Evolutionary conservation across 2,888 invertebrate species (phyloP), one percentile per base, ranked within the genome.

Genomic region (Brachyopa scutellaris): DNA sequence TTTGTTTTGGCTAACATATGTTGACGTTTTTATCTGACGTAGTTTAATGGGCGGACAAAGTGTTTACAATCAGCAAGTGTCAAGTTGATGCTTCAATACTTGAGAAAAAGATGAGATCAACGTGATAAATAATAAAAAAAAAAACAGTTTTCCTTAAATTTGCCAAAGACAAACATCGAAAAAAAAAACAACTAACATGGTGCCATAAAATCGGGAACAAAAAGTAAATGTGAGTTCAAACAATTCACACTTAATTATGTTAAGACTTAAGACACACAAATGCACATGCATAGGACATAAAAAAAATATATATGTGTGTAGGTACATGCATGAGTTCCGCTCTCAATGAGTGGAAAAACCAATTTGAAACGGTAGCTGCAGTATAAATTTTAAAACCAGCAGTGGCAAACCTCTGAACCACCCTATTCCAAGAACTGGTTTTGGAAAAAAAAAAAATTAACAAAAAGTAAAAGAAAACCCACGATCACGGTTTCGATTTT

Each of bases 401-500:
- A 49, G 47, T 23, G 29, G 26, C 29, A 29, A 57, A 55, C 62
- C 17, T 62, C 55, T 33, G 23, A 53, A 23, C 55, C 62, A 64
- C 70, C 70, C 47, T 70, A 57, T 62, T 19, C 23, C 40, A 9
- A 62, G 62, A 77, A 77, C 77, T 62, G 70, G 77, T 78, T 78
- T 70, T 67, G 11, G 8, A 31, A 66, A 66, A 29, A 15, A 3
- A 15, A 19, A 47, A 38, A 36, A 53, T 42, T 11, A 47, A 51
- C 21, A 36, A 26, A 33, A 36, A 31, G 5, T 9, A 15, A 47
- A 73, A 64, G 53, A 61, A 76, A 67, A 61, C 45, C 53, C 57
- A 67, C 67, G 45, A 78, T 70, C 70, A 78, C 33, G 77, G 70
- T 78, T 78, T 78, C 70, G 70, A 78, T 70, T 78, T 78, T 64